phyloP scores from a whole-genome alignment of 2,797 vertebrate genomes.

The Masticophis lateralis region DNA sequence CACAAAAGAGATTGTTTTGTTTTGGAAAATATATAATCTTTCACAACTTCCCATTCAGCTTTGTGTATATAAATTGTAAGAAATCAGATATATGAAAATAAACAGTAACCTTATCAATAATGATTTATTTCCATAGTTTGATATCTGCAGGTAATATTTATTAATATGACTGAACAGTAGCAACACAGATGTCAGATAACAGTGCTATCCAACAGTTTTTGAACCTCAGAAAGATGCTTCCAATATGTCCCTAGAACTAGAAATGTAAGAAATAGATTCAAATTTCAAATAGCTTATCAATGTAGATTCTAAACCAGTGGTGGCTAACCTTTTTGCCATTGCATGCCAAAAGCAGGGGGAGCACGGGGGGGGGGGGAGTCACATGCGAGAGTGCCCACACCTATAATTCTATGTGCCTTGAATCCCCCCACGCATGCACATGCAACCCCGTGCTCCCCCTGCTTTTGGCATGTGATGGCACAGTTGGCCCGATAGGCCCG shows the following conservation, averaged over 20 bases:
- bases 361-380: no score
- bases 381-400: no score
- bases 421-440: no score
- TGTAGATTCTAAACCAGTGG: background rate
- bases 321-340: no score
- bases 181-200: background rate
- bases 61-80: background rate
- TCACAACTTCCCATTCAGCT: background rate
- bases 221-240: background rate
- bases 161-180: background rate
- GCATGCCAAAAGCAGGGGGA: no score
- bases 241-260: background rate
- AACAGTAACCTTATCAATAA: background rate
- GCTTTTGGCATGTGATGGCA: no score
- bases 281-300: background rate
- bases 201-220: background rate
- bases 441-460: no score
- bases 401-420: no score
- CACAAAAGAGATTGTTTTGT: background rate
- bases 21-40: conserved; percentile 2
- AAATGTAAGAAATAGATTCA: background rate
- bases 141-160: background rate
- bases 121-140: background rate
- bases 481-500: no score
- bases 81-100: background rate